Evolutionary conservation across 2,113 vertebrate genomes (phyloP).

Genomic region (Anthoscopus minutus): DNA sequence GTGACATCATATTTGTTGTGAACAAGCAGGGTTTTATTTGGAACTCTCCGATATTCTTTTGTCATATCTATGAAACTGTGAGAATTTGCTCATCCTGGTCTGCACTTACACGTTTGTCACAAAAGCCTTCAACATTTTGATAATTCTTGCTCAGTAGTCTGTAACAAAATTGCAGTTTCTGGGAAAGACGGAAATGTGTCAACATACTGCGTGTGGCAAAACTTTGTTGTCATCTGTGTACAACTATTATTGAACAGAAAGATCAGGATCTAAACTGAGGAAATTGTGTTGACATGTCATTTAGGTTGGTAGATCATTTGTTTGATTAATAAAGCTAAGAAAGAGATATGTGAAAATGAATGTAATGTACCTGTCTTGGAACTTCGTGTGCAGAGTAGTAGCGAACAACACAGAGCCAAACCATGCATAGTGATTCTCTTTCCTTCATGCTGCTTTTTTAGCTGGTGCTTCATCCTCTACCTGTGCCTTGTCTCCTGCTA

Average conservation of each 20-base stretch:
- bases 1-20: not conserved
- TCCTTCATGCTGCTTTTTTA: constrained; percentile 11
- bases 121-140: not conserved
- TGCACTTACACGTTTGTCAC: not conserved
- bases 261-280: not conserved
- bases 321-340: not conserved
- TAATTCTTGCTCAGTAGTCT: not conserved
- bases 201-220: not conserved
- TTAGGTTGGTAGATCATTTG: not conserved
- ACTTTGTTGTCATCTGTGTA: not conserved
- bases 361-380: not conserved
- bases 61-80: not conserved
- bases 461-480: constrained; percentile 52
- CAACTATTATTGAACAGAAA: not conserved
- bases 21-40: not conserved
- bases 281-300: not conserved
- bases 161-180: not conserved
- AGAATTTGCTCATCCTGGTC: not conserved
- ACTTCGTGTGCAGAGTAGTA: not conserved
- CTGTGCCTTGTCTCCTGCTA: constrained; percentile 34
- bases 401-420: not conserved
- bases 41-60: not conserved
- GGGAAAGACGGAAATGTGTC: not conserved
- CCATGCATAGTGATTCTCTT: not conserved
- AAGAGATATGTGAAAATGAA: not conserved